phyloP scores from a whole-genome alignment of 2,888 invertebrate genomes.

The Lasioglossum zephyrum region DNA sequence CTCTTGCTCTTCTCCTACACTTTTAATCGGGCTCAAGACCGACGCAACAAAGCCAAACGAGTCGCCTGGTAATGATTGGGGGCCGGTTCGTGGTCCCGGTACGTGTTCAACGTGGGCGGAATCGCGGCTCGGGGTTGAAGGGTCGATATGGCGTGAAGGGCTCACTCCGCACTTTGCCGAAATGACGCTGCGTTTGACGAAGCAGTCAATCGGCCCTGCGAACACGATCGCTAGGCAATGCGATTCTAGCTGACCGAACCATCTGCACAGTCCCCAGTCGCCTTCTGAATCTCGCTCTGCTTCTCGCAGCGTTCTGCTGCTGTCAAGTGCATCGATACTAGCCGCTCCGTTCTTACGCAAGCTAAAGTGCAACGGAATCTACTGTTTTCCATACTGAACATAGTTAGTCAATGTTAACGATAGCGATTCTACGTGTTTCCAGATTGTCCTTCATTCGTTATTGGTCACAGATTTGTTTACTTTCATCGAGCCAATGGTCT shows the following conservation, averaged over 20 bases:
- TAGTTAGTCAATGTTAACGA: background rate
- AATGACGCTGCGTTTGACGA: constrained; percentile 44
- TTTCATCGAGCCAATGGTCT: background rate
- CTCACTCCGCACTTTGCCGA: constrained; percentile 51
- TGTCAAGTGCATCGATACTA: constrained; percentile 31
- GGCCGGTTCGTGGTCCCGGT: constrained; percentile 34
- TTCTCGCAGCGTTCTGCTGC: background rate
- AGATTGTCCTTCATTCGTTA: background rate
- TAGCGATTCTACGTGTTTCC: background rate
- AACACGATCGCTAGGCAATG: background rate
- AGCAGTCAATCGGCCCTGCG: constrained; percentile 33
- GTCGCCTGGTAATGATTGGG: constrained; percentile 37
- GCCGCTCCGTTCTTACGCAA: background rate
- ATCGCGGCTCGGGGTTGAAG: constrained; percentile 61
- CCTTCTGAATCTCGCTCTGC: background rate
- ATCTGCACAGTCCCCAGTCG: background rate
- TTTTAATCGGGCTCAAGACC: background rate
- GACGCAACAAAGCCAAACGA: background rate
- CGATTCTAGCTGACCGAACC: background rate
- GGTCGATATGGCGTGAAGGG: constrained; percentile 67
- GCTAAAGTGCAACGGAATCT: background rate
- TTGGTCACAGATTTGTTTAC: background rate
- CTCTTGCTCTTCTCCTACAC: background rate
- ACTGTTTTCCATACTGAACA: background rate
- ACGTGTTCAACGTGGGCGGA: constrained; percentile 52